These are phyloP conservation scores for Tiliacea aurago DNA, from an alignment of 2,888 invertebrate genomes.

Conservation along the genomic window DNA sequence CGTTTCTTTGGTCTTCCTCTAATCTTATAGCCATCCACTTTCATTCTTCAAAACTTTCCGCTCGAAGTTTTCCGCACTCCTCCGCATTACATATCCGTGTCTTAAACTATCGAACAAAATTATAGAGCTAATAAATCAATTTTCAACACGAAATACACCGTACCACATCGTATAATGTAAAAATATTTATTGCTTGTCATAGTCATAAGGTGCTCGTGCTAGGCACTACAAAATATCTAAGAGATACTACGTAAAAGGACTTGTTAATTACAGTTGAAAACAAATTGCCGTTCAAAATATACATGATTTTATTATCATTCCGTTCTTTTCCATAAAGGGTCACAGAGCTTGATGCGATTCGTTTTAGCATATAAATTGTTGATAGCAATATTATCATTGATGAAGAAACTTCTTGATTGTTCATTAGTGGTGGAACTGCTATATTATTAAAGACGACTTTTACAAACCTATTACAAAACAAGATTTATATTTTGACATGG, in stretches of 20 bases:
- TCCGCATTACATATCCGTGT: too few species aligned
- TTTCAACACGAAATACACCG: constrained; percentile 1
- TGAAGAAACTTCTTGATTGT: constrained; percentile 22
- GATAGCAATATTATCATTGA: constrained; percentile 12
- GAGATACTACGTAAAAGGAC: constrained; percentile 16
- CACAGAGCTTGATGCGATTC: constrained; percentile 21
- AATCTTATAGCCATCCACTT: too few species aligned
- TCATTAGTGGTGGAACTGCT: not conserved
- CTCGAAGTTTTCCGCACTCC: too few species aligned
- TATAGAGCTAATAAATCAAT: not conserved
- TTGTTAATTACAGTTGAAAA: constrained; percentile 40
- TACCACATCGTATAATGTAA: constrained; percentile 9
- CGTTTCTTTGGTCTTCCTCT: too few species aligned
- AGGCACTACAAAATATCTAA: constrained; percentile 19
- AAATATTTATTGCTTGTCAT: constrained; percentile 32
- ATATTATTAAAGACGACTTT: too few species aligned
- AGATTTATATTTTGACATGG: too few species aligned
- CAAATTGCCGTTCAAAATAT: constrained; percentile 37
- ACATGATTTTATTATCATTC: constrained; percentile 50
- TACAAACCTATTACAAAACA: too few species aligned
- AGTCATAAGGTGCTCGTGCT: not conserved
- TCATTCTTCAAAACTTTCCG: too few species aligned
- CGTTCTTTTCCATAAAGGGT: constrained; percentile 11
- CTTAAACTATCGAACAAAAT: constrained; percentile 1
- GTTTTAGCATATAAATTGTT: constrained; percentile 37